Base-by-base conservation (phyloP, 2,888 invertebrate species). In the Cephus nigrinus region DNA sequence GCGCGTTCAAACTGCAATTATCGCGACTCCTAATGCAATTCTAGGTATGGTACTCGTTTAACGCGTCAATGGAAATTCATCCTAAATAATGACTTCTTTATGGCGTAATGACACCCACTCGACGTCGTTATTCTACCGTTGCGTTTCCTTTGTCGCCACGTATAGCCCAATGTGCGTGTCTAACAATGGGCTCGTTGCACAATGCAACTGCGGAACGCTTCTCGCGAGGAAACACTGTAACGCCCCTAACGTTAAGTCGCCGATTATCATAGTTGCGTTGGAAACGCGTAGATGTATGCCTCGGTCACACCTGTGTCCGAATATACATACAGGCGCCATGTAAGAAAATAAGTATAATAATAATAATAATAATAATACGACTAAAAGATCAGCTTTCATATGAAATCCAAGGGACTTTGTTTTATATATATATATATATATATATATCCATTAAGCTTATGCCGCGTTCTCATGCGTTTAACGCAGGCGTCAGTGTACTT, bases 401-500 rank as follows among this genome's bases (percentile, higher is more conserved):
- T 55, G 55, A 55, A 55, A 23, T 55, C 5, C 23, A 23, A 23
- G 55, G 23, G 23, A 55, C 55, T 23, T 5, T 23, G 2, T 23
- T 55, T 23, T 23, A 55, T 23, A 55, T 31, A 12, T 55, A 40
- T 15, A 4, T 15, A 15, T 40, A 12, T 15, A 40, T 15, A 40
- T 9, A 23, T 15, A 4, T 15, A 15, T 40, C 40, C 23, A 55
- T 71, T 15, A 33, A 31, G 71, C 69, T 69, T 32, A 11, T 9
- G 32, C 31, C 71, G 71, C 71, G 71, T 55, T 55, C 9, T 23
- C 55, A 55, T 33, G 23, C 55, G 75, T 30, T 75, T 69, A 75
- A 77, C 77, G 75, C 78, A 74, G 74, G 74, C 78, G 83, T 81
- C 76, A 81, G 81, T 77, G 78, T 79, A 79, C 82, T 83, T 80